Percentiles rank a stretch among this genome's conserved stretches.
Conservation (phyloP, 1,140 invertebrate species). For the Batillaria attramentaria region DNA sequence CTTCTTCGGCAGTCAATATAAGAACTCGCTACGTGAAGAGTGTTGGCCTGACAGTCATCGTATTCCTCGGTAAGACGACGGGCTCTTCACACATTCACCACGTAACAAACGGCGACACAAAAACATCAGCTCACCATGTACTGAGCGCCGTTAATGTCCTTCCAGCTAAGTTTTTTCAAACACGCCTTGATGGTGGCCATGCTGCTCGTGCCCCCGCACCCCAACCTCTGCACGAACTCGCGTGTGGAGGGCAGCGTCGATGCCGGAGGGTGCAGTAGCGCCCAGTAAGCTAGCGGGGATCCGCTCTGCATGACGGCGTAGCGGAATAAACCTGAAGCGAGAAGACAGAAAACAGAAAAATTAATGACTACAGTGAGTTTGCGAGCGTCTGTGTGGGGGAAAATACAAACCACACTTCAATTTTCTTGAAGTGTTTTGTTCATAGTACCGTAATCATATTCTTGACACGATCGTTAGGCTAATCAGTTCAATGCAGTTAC, state of each 20-base stretch:
- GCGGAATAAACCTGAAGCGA: slow-evolving; percentile 50
- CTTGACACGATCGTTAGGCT: too few relatives aligned
- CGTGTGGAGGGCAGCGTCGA: neutral
- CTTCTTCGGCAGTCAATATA: too few relatives aligned
- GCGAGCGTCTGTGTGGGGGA: neutral
- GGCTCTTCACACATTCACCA: too few relatives aligned
- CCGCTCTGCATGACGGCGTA: slow-evolving; percentile 59
- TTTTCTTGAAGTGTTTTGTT: neutral
- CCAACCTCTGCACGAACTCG: slow-evolving; percentile 1
- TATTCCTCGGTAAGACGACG: too few relatives aligned
- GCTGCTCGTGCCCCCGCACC: slow-evolving; percentile 15
- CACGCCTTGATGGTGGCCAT: slow-evolving; percentile 29
- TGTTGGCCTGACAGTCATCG: too few relatives aligned
- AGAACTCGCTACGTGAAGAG: too few relatives aligned
- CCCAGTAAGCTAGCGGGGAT: slow-evolving; percentile 57
- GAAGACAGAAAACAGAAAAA: neutral
- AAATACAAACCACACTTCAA: neutral
- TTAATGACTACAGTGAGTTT: neutral
- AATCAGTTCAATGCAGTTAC: too few relatives aligned
- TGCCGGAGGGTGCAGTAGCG: slow-evolving; percentile 12
- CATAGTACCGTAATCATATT: too few relatives aligned
- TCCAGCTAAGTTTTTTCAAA: neutral
- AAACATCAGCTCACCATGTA: neutral
- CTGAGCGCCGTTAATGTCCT: neutral
- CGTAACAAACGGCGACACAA: neutral